phyloP scores from a whole-genome alignment of 1,140 invertebrate species.

The Brachionus plicatilis region DNA sequence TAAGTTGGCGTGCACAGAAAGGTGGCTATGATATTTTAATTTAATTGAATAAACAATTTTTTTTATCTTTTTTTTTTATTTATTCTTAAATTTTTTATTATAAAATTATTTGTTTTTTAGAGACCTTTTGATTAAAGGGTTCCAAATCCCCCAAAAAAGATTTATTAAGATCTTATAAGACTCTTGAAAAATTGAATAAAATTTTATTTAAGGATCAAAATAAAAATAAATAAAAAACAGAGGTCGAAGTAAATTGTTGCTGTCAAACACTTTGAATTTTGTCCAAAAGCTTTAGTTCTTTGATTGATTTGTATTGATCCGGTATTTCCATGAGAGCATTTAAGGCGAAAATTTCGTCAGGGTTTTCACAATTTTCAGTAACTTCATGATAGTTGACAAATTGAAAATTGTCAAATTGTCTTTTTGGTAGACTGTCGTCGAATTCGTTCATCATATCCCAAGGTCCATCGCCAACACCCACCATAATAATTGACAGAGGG shows the following conservation, averaged over 20 bases:
- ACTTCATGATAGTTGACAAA: constrained; percentile 59
- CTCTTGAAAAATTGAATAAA: background rate
- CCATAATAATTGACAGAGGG: constrained; percentile 60
- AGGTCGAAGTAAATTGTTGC: background rate
- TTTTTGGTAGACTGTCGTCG: constrained; percentile 58
- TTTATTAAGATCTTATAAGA: background rate
- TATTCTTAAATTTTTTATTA: background rate
- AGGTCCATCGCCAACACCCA: constrained; percentile 61
- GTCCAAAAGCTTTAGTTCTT: constrained; percentile 47
- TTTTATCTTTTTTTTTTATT: background rate
- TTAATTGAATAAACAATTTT: background rate
- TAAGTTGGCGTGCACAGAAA: background rate
- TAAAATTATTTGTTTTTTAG: background rate
- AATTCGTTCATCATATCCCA: constrained; percentile 60
- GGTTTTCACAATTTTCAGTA: constrained; percentile 55
- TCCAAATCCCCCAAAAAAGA: background rate
- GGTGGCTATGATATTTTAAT: background rate
- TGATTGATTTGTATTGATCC: constrained; percentile 59
- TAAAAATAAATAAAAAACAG: background rate
- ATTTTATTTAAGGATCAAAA: background rate
- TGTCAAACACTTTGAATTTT: background rate
- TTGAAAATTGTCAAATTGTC: constrained; percentile 61
- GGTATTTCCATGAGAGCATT: constrained; percentile 60
- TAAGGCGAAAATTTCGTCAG: constrained; percentile 57
- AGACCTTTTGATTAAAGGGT: background rate